Base-by-base conservation (phyloP, 1,140 invertebrate species). In the Sitophilus oryzae region DNA sequence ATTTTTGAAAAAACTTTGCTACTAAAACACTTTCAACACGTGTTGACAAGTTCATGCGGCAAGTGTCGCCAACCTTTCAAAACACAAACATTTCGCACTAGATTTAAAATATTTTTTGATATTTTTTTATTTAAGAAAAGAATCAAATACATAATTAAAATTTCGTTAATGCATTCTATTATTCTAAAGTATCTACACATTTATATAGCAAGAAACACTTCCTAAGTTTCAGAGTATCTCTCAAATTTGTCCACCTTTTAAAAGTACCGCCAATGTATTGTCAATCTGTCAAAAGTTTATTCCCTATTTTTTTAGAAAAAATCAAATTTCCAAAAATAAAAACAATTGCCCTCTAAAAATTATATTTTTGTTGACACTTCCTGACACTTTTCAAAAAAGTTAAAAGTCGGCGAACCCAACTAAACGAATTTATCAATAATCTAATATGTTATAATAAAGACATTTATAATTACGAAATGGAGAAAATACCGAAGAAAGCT, bases 21-120 rank as follows among this genome's bases (percentile, higher is more conserved):
- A 8, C 14, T 14, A 21, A 50, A 61, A 54, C 34, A 57, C n/a
- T 58, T 55, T 56, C 50, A 53, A 60, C 63, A 64, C 63, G 63
- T 64, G 63, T 62, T 60, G 60, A 56, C 54, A 64, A 51, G 45
- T 43, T 37, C 6, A n/a, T 37, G 25, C 41, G 41, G 42, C 43
- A 14, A n/a, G 21, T 23, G 21, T 11, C 42, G 19, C 44, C 51
- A 46, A 46, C 51, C 6, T 53, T n/a, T n/a, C n/a, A n/a, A n/a
- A n/a, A n/a, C n/a, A n/a, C n/a, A n/a, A n/a, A n/a, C n/a, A n/a
- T n/a, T n/a, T n/a, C n/a, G n/a, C n/a, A n/a, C n/a, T n/a, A n/a
- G n/a, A n/a, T n/a, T n/a, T n/a, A n/a, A n/a, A n/a, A n/a, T n/a
- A n/a, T n/a, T n/a, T n/a, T n/a, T n/a, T n/a, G n/a, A n/a, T n/a